phyloP scores from a whole-genome alignment of 2,888 invertebrate genomes.

The Temnothorax unifasciatus region DNA sequence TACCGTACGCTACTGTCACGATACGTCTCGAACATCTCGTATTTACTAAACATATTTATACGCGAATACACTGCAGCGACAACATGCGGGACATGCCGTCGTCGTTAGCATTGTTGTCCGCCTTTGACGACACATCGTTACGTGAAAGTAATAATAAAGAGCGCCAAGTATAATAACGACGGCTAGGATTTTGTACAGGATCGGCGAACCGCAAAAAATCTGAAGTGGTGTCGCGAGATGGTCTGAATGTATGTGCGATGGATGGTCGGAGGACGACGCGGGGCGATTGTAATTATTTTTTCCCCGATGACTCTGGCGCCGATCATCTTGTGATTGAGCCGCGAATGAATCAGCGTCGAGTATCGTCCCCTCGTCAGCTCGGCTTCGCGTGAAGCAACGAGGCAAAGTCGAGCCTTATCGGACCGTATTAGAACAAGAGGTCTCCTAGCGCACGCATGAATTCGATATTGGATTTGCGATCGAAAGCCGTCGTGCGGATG shows the following conservation, averaged over 20 bases:
- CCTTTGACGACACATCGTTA: conserved; percentile 80
- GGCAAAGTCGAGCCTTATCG: conserved; percentile 70
- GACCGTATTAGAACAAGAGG: conserved; percentile 69
- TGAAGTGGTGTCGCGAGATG: conserved; percentile 78
- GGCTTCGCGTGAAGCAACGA: conserved; percentile 67
- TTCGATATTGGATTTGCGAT: conserved; percentile 11
- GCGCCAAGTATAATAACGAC: conserved; percentile 81
- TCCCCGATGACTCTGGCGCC: conserved; percentile 76
- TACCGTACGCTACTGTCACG: neutral
- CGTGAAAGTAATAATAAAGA: conserved; percentile 80
- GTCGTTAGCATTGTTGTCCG: conserved; percentile 74
- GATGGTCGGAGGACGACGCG: conserved; percentile 62
- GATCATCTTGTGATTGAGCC: conserved; percentile 71
- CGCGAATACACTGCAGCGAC: neutral
- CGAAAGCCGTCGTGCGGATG: neutral
- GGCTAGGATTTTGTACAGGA: conserved; percentile 83
- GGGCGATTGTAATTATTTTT: conserved; percentile 84
- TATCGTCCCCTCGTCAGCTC: conserved; percentile 69
- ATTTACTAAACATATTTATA: conserved; percentile 10
- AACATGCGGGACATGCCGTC: conserved; percentile 54
- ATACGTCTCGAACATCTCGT: neutral
- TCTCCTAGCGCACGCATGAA: conserved; percentile 29
- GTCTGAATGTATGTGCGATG: conserved; percentile 58
- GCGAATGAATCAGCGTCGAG: conserved; percentile 76
- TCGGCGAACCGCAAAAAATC: conserved; percentile 83